Evolutionary conservation across 1,140 invertebrate species (phyloP), one percentile per base, ranked within the genome.

Genomic region (Eumeta japonica): DNA sequence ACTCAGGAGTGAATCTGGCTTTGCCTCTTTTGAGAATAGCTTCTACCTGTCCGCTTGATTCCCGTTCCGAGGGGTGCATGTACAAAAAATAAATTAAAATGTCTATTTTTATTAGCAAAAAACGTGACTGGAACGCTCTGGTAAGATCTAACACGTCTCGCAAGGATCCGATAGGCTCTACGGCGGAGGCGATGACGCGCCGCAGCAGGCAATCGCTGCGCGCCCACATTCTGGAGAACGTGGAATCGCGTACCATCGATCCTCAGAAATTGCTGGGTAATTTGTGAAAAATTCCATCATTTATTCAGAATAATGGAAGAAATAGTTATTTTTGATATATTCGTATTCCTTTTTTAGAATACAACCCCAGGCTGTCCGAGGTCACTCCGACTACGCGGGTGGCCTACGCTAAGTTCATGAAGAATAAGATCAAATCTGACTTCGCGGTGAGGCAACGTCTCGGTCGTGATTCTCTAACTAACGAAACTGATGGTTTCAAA

Each of bases 361-460:
- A 86, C 57, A 92, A 91, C 78, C 89, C 89, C 0, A 87, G 86
- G 55, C 62, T 91, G 20, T 81, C 82, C 3, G 81, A 81, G 4
- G 82, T 90, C 0, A 81, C 87, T 1, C 83, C 85, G 2, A 83
- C 82, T 1, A 88, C 88, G 1, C 76, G 88, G 50, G 80, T 90
- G 11, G 89, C 89, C 2, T 91, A 91, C 48, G 88, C 88, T 16
- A 91, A 90, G 62, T 92, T 92, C 55, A 91, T 91, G 81, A 81
- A 85, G 24, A 83, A 76, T 35, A 82, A 83, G 46, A 77, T 85
- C 20, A 79, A 80, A 36, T 66, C 76, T 9, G 81, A 86, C 46
- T 72, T 65, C 48, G 65, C 62, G 0, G 59, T 72, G 4, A 50
- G 62, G 28, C 64, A 79, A 47, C 60, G 60, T 16, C 46, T 46